phyloP scores from a whole-genome alignment of 2,113 vertebrate species.

The Dicaeum eximium region DNA sequence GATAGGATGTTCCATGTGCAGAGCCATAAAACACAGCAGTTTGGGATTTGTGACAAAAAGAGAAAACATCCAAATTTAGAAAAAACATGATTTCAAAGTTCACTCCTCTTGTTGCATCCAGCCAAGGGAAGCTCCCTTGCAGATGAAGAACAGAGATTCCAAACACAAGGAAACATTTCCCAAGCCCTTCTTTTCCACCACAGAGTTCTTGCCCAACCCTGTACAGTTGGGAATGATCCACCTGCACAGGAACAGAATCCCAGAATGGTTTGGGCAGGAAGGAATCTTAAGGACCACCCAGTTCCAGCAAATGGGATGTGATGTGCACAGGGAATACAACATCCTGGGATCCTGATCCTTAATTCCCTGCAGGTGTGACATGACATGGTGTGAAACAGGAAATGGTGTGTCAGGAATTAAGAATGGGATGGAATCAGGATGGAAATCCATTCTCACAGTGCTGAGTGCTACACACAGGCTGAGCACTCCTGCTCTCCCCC shows the following conservation, averaged over 20 bases:
- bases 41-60: neutral
- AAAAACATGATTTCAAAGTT: neutral
- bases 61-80: neutral
- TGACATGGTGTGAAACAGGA: neutral
- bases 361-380: neutral
- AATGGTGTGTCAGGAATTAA: neutral
- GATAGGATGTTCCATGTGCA: neutral
- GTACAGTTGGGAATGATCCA: neutral
- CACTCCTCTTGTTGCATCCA: neutral
- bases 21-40: neutral
- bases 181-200: neutral
- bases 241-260: neutral
- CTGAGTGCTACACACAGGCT: neutral
- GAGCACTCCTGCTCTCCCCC: neutral
- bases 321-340: rapidly evolving
- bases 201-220: neutral
- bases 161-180: neutral
- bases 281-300: neutral
- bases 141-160: neutral
- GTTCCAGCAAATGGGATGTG: rapidly evolving
- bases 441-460: neutral
- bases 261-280: neutral
- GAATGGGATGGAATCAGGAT: neutral
- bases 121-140: neutral
- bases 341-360: rapidly evolving